Percentiles rank a stretch among this genome's conserved stretches.
Conservation (phyloP, 1,140 invertebrate species). For the Cyphomyrmex costatus region DNA sequence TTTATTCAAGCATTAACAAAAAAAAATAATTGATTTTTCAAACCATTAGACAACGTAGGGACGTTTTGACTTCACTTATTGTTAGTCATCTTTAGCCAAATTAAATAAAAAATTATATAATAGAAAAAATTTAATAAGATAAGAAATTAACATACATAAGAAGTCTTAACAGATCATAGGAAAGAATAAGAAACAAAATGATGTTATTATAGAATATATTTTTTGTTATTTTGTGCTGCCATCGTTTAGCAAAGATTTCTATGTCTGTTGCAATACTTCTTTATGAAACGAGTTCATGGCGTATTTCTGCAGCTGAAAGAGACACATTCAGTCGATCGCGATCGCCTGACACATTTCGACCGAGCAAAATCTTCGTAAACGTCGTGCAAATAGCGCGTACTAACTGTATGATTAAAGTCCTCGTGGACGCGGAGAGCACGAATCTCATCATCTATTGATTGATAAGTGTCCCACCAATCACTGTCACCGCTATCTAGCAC, state of each 20-base stretch:
- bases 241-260: not conserved
- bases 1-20: too few species aligned
- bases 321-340: not conserved
- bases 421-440: slow-evolving; percentile 1
- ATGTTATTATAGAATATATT: not conserved
- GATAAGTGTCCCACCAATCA: slow-evolving; percentile 52
- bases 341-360: not conserved
- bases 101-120: too few species aligned
- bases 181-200: too few species aligned
- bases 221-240: not conserved
- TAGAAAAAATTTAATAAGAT: too few species aligned
- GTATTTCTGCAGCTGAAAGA: not conserved
- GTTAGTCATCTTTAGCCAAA: too few species aligned
- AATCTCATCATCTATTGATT: slow-evolving; percentile 61
- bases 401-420: slow-evolving; percentile 35
- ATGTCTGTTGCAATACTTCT: not conserved
- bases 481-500: not conserved
- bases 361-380: slow-evolving; percentile 5
- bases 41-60: too few species aligned
- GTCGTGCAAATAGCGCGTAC: slow-evolving; percentile 37
- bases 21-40: too few species aligned
- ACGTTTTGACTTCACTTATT: too few species aligned
- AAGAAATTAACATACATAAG: too few species aligned
- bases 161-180: too few species aligned
- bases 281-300: not conserved